Percentiles rank a stretch among this genome's conserved stretches.
Evolutionary conservation across 2,113 vertebrate species (phyloP).

Genomic region (Mus pahari): DNA sequence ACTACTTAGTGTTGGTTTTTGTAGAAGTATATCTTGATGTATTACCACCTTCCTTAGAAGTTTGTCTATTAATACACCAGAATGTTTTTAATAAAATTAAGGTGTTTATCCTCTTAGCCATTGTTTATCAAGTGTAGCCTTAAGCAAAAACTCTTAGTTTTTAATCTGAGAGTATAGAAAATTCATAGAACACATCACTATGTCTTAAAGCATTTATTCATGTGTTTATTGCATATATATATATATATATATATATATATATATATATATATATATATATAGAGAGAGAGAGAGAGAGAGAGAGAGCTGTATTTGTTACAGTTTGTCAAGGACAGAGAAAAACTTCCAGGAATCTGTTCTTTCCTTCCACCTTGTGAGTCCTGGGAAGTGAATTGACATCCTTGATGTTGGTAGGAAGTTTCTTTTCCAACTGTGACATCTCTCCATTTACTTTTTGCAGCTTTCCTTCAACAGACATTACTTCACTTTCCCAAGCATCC

Average conservation of each 20-base stretch:
- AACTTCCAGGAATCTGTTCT: not conserved
- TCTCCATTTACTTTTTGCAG: not conserved
- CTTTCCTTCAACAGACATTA: not conserved
- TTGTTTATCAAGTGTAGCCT: constrained; percentile 54
- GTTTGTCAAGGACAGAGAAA: not conserved
- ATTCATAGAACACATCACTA: constrained; percentile 40
- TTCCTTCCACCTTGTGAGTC: not conserved
- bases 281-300: no score
- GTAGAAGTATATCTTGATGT: not conserved
- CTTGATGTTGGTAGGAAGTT: not conserved
- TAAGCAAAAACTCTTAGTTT: constrained; percentile 48
- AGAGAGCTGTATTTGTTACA: not conserved
- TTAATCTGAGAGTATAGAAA: constrained; percentile 51
- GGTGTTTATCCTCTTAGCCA: not conserved
- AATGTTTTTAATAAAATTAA: constrained; percentile 33
- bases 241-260: no score
- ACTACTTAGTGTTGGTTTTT: not conserved
- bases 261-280: no score
- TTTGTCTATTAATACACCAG: not conserved
- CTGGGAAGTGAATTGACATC: not conserved
- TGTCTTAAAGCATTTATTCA: not conserved
- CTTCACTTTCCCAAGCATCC: constrained; percentile 25
- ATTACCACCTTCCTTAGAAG: not conserved
- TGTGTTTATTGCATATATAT: not conserved
- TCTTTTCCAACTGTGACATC: not conserved